A percentile compares a stretch with the other conserved stretches of the same genome.
These are phyloP conservation scores for Paratilapia polleni DNA, from an alignment of 2,113 vertebrate species.

Conservation along the genomic window DNA sequence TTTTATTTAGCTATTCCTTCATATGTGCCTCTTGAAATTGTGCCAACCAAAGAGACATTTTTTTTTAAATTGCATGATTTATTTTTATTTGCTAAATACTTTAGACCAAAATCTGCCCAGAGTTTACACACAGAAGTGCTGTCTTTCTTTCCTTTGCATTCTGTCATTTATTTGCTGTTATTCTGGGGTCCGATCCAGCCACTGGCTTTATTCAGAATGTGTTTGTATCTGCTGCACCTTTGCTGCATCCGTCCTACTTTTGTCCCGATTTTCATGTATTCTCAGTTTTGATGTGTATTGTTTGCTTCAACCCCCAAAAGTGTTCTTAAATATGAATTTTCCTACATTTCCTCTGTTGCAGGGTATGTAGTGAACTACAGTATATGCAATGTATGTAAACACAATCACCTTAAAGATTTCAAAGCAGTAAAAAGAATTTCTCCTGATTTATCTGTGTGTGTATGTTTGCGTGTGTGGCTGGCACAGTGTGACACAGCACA, in stretches of 20 bases:
- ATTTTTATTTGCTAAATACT: conserved; percentile 4
- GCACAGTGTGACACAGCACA: background rate
- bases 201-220: background rate
- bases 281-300: background rate
- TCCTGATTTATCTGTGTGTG: background rate
- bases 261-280: conserved; percentile 9
- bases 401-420: conserved; percentile 41
- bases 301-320: background rate
- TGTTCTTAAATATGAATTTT: conserved; percentile 28
- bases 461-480: background rate
- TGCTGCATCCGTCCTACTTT: background rate
- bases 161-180: conserved; percentile 7
- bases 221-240: background rate
- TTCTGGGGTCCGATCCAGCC: conserved; percentile 12
- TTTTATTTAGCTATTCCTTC: background rate
- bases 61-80: background rate
- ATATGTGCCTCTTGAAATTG: background rate
- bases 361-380: conserved; percentile 10
- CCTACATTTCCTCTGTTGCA: conserved; percentile 23
- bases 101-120: conserved; percentile 18
- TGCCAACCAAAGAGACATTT: conserved; percentile 35
- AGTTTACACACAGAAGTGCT: background rate
- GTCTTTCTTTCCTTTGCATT: background rate
- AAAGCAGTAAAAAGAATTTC: conserved; percentile 54
- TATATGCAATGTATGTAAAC: conserved; percentile 47